Percentiles rank a stretch among this genome's conserved stretches.
Evolutionary conservation across 30 jellyfish, hydroid and myxozoan genomes (phyloP).

Genomic region (Pseudorhiza aurosa): DNA sequence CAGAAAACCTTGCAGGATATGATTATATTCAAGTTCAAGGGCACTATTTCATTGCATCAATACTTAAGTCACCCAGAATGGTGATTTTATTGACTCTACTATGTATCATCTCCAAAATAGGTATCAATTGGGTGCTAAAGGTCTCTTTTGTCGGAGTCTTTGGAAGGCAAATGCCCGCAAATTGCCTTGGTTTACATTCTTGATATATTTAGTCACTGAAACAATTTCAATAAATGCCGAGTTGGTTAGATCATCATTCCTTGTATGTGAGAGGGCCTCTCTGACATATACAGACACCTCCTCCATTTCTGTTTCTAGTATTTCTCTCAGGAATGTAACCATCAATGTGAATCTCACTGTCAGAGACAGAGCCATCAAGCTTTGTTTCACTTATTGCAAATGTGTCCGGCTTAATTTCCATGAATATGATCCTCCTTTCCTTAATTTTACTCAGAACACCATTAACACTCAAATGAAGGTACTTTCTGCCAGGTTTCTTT

Average conservation of each 20-base stretch:
- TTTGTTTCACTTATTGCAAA: constrained; percentile 17
- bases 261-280: constrained; percentile 53
- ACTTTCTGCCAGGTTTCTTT: constrained; percentile 1
- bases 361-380: constrained; percentile 46
- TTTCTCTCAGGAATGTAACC: constrained; percentile 53
- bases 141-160: no score
- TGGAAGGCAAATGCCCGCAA: constrained; percentile 45
- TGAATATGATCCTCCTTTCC: not conserved
- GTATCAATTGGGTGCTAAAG: no score
- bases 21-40: no score
- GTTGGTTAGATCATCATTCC: constrained; percentile 40
- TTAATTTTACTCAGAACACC: not conserved
- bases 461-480: not conserved
- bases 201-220: constrained; percentile 45
- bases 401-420: constrained; percentile 15
- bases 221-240: constrained; percentile 49
- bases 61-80: no score
- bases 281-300: constrained; percentile 41
- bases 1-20: no score
- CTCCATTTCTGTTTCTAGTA: constrained; percentile 42
- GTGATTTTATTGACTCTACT: no score
- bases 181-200: constrained; percentile 42
- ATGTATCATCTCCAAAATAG: no score
- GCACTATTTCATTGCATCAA: no score
- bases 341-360: constrained; percentile 47